These are phyloP conservation scores for Agriopis leucophaearia DNA, from an alignment of 2,888 invertebrate genomes.

Conservation along the genomic window DNA sequence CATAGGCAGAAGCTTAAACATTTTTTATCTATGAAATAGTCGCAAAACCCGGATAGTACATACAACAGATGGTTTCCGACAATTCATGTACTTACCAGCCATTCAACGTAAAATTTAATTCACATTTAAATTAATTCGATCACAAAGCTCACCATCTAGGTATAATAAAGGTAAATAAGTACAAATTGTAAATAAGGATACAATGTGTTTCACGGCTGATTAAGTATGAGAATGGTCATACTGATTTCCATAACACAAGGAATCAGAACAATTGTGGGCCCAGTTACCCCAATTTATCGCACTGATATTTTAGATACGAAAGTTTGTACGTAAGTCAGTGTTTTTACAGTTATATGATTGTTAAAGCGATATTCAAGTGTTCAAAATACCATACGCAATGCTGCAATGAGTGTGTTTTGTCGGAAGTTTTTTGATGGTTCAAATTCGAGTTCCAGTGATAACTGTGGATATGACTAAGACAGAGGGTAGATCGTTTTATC, in stretches of 20 bases:
- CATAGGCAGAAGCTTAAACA: too few relatives aligned
- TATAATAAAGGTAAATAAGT: conserved; percentile 30
- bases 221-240: conserved; percentile 47
- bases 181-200: conserved; percentile 38
- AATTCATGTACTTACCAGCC: neutral
- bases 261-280: conserved; percentile 47
- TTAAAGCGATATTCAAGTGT: too few relatives aligned
- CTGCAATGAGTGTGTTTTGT: too few relatives aligned
- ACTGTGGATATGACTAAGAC: too few relatives aligned
- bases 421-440: too few relatives aligned
- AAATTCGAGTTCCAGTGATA: too few relatives aligned
- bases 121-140: conserved; percentile 34
- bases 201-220: conserved; percentile 47
- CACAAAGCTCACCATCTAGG: conserved; percentile 28
- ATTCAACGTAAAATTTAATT: conserved; percentile 31
- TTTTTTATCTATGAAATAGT: too few relatives aligned
- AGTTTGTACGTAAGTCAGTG: neutral
- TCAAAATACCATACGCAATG: too few relatives aligned
- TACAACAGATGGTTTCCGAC: too few relatives aligned
- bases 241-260: conserved; percentile 48
- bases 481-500: too few relatives aligned
- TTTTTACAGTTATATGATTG: neutral
- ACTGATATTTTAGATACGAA: neutral
- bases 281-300: conserved; percentile 44
- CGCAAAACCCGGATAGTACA: too few relatives aligned